phyloP scores from a whole-genome alignment of 1,140 invertebrate species.

The Drosophila ambigua region DNA sequence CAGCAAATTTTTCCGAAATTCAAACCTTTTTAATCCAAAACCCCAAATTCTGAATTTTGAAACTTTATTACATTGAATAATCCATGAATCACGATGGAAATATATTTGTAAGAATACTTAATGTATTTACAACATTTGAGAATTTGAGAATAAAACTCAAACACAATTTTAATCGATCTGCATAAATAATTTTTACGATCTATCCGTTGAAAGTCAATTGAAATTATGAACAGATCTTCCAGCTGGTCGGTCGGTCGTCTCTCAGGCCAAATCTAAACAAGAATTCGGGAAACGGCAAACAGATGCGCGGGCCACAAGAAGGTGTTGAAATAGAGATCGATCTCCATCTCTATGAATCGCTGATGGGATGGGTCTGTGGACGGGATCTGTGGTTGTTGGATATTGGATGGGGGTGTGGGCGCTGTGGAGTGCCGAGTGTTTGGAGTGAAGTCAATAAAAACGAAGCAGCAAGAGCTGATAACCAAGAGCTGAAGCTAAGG shows the following conservation, averaged over 20 bases:
- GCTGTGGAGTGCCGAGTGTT: slow-evolving; percentile 69
- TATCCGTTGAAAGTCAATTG: slow-evolving; percentile 53
- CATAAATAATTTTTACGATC: slow-evolving; percentile 58
- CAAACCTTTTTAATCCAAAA: no score
- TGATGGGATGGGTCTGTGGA: slow-evolving; percentile 6
- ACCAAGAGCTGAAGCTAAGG: slow-evolving; percentile 24
- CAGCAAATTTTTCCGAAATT: neutral
- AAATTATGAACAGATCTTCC: slow-evolving; percentile 69
- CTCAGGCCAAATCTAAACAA: slow-evolving; percentile 55
- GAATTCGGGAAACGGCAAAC: slow-evolving; percentile 61
- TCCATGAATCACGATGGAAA: no score
- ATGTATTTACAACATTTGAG: no score
- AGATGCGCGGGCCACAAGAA: slow-evolving; percentile 67
- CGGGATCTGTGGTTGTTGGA: slow-evolving; percentile 25
- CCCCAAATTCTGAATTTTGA: no score
- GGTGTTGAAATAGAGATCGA: slow-evolving; percentile 72
- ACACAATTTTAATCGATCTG: neutral
- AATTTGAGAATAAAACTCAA: no score
- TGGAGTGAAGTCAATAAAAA: slow-evolving; percentile 78
- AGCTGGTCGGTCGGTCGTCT: slow-evolving; percentile 3
- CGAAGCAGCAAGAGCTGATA: slow-evolving; percentile 45
- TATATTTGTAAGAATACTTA: no score
- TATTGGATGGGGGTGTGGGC: slow-evolving; percentile 36
- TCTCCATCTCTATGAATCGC: slow-evolving; percentile 9
- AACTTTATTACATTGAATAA: no score